Percentiles rank a stretch among this genome's conserved stretches.
Evolutionary conservation across 2,797 vertebrate genomes (phyloP).

Genomic region (Enoplosus armatus): DNA sequence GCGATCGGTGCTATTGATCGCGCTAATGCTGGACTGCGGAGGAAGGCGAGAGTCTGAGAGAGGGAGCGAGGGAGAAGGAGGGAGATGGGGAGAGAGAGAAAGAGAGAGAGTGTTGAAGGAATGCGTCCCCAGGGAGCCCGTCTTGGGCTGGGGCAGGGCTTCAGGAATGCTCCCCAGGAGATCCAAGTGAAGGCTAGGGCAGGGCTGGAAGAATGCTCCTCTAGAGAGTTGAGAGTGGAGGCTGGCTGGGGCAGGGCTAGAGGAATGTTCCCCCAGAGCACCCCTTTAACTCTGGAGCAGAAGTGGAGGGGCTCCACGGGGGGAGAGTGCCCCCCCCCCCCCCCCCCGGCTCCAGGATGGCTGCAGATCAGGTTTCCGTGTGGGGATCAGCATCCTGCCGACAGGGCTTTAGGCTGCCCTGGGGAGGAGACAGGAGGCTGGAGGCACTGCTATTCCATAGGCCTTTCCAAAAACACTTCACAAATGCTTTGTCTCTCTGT

Average conservation of each 20-base stretch:
- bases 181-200: constrained; percentile 84
- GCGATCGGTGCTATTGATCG: constrained; percentile 90
- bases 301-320: constrained; percentile 76
- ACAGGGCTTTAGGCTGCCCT: constrained; percentile 83
- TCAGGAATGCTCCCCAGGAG: constrained; percentile 86
- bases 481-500: constrained; percentile 77
- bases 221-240: constrained; percentile 81
- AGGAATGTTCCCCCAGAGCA: constrained; percentile 86
- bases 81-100: constrained; percentile 64
- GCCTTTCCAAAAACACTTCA: constrained; percentile 81
- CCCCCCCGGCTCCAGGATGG: constrained; percentile 85
- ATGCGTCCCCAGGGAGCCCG: constrained; percentile 84
- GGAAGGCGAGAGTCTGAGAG: constrained; percentile 82
- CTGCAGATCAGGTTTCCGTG: constrained; percentile 88
- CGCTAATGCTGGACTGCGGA: constrained; percentile 89
- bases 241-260: constrained; percentile 82
- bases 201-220: constrained; percentile 86
- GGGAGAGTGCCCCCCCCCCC: constrained; percentile 61
- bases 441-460: constrained; percentile 79
- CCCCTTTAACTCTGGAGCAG: constrained; percentile 82
- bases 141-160: constrained; percentile 87
- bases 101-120: constrained; percentile 85
- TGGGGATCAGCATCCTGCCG: constrained; percentile 87
- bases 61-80: constrained; percentile 75
- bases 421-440: constrained; percentile 82